These are phyloP conservation scores for Omphaloscelis lunosa DNA, from an alignment of 2,888 invertebrate species.

Conservation along the genomic window DNA sequence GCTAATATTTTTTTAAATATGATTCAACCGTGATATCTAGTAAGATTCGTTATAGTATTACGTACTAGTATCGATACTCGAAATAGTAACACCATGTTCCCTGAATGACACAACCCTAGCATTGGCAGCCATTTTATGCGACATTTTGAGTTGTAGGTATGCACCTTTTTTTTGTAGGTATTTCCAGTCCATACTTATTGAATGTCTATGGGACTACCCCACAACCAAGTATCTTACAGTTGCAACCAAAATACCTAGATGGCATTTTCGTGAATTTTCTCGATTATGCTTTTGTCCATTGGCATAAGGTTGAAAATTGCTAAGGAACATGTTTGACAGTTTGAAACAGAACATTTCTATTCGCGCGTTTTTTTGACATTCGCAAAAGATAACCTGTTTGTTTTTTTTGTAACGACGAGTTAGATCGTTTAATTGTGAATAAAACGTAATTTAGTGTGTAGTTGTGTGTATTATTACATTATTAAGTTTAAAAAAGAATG, in stretches of 20 bases:
- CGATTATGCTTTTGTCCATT: accelerated
- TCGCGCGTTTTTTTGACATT: slow-evolving; percentile 72
- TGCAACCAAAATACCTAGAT: background rate
- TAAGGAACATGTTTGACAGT: slow-evolving; percentile 33
- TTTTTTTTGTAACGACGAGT: slow-evolving; percentile 45
- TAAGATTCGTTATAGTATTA: no score
- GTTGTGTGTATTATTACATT: slow-evolving; percentile 11
- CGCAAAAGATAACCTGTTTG: slow-evolving; percentile 61
- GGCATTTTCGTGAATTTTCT: background rate
- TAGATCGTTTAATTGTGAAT: slow-evolving; percentile 6
- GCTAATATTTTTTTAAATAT: no score
- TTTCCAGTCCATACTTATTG: no score
- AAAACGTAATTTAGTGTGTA: slow-evolving; percentile 26
- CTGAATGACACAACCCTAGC: no score
- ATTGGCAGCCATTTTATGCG: no score
- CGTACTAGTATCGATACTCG: no score
- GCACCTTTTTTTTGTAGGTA: no score
- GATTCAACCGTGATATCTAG: no score
- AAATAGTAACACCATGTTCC: no score
- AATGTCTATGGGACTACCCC: no score
- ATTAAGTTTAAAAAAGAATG: slow-evolving; percentile 39
- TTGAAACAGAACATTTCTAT: slow-evolving; percentile 17
- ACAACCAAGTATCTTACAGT: no score
- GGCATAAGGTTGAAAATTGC: background rate
- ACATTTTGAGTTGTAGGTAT: no score